These are phyloP conservation scores for Gymnoscopelus braueri DNA, from an alignment of 2,797 vertebrate species.

Conservation along the genomic window DNA sequence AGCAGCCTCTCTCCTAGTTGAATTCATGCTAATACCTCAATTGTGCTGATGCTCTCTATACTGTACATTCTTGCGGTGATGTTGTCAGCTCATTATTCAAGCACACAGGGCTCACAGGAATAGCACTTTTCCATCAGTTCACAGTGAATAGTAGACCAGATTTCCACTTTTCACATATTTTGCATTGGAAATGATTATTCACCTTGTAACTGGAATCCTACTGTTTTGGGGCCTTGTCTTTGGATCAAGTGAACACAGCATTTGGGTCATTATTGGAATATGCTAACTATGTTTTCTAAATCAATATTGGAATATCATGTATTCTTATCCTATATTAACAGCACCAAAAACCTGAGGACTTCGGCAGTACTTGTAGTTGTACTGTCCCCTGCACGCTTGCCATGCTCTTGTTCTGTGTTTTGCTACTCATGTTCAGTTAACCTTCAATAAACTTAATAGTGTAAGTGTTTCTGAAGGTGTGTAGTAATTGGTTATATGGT, in stretches of 20 bases:
- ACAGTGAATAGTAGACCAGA: not conserved
- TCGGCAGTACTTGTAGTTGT: too few relatives aligned
- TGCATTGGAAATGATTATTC: conserved; percentile 8
- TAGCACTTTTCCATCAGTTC: conserved; percentile 3
- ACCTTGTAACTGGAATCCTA: not conserved
- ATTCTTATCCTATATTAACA: too few relatives aligned
- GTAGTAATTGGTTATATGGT: too few relatives aligned
- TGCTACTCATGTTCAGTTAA: too few relatives aligned
- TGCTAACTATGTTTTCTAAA: too few relatives aligned
- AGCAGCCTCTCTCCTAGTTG: not conserved
- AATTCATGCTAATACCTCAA: conserved; percentile 27
- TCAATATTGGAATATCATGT: too few relatives aligned
- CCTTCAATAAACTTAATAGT: too few relatives aligned
- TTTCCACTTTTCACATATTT: not conserved
- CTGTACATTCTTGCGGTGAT: conserved; percentile 8
- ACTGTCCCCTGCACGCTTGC: too few relatives aligned
- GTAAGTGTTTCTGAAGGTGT: too few relatives aligned
- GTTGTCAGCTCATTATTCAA: conserved; percentile 30
- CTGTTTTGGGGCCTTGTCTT: not conserved
- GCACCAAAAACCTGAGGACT: too few relatives aligned
- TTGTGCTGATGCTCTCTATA: conserved; percentile 16
- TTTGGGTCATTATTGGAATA: not conserved
- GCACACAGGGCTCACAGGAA: not conserved
- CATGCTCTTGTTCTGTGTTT: too few relatives aligned
- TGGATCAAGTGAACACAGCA: not conserved